Evolutionary conservation across 2,113 vertebrate species (phyloP).

Genomic region (Labeo catla): DNA sequence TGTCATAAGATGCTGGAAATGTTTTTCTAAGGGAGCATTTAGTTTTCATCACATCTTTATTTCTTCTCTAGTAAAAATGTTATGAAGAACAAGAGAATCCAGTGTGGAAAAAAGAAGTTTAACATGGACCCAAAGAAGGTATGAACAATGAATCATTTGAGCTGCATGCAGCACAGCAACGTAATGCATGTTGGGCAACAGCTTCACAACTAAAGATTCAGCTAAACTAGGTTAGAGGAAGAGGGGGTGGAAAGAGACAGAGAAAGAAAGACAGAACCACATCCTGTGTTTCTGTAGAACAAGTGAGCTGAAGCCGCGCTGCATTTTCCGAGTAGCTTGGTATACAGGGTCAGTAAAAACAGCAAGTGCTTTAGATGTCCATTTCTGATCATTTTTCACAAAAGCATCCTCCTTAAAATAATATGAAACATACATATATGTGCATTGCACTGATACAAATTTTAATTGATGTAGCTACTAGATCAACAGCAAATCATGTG

Average conservation of each 20-base stretch:
- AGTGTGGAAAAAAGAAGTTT: constrained; percentile 88
- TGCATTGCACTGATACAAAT: neutral
- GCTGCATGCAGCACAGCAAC: neutral
- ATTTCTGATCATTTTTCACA: neutral
- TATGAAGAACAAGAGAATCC: constrained; percentile 78
- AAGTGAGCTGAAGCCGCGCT: constrained; percentile 43
- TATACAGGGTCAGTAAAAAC: constrained; percentile 14
- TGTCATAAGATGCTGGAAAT: neutral
- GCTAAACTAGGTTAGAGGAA: constrained; percentile 21
- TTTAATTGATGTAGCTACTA: neutral
- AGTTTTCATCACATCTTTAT: neutral
- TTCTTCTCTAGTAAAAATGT: constrained; percentile 74
- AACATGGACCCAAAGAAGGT: constrained; percentile 91
- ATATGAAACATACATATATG: neutral
- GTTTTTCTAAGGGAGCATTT: neutral
- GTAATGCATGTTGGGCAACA: neutral
- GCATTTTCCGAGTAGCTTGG: constrained; percentile 6
- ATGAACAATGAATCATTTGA: constrained; percentile 39
- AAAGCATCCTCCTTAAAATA: neutral
- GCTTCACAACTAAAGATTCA: neutral
- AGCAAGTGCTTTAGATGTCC: neutral
- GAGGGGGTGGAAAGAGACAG: constrained; percentile 19
- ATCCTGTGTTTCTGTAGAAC: constrained; percentile 67
- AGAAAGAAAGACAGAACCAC: constrained; percentile 63
- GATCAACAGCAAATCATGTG: neutral